Evolutionary conservation across 2,888 invertebrate species (phyloP).

Genomic region (Ethmia dodecea): DNA sequence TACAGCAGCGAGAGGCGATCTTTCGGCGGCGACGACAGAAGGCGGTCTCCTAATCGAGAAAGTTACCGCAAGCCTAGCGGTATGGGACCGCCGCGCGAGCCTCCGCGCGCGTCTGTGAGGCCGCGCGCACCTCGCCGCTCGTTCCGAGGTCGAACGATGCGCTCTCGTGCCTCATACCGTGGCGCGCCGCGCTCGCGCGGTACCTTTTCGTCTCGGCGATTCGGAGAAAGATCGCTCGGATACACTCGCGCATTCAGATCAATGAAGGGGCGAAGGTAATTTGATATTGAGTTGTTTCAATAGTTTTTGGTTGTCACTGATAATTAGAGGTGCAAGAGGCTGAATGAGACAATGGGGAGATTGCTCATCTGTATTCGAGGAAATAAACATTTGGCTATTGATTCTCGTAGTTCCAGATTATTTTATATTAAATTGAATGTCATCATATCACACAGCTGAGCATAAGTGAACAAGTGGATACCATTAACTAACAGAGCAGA

Average conservation of each 20-base stretch:
- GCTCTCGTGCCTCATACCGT: conserved; percentile 73
- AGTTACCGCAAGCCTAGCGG: conserved; percentile 67
- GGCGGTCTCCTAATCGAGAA: conserved; percentile 73
- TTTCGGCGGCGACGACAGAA: conserved; percentile 72
- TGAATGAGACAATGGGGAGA: not conserved
- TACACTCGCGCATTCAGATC: conserved; percentile 65
- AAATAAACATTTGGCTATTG: too few relatives aligned
- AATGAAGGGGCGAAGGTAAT: conserved; percentile 73
- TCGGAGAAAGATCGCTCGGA: conserved; percentile 56
- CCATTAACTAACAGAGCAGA: too few relatives aligned
- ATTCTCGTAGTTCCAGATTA: too few relatives aligned
- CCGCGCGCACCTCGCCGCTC: conserved; percentile 75
- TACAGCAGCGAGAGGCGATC: conserved; percentile 69
- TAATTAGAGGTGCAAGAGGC: not conserved
- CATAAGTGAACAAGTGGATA: too few relatives aligned
- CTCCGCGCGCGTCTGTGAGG: conserved; percentile 47
- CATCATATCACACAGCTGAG: too few relatives aligned
- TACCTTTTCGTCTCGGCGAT: conserved; percentile 55
- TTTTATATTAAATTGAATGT: too few relatives aligned
- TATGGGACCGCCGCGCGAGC: conserved; percentile 70
- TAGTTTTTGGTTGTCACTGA: conserved; percentile 2
- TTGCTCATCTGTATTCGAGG: too few relatives aligned
- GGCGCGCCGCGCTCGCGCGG: conserved; percentile 76
- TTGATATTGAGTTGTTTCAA: conserved; percentile 34
- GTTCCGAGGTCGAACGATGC: conserved; percentile 71